Conservation (phyloP, 2,113 vertebrate genomes). For the Eidolon helvum region DNA sequence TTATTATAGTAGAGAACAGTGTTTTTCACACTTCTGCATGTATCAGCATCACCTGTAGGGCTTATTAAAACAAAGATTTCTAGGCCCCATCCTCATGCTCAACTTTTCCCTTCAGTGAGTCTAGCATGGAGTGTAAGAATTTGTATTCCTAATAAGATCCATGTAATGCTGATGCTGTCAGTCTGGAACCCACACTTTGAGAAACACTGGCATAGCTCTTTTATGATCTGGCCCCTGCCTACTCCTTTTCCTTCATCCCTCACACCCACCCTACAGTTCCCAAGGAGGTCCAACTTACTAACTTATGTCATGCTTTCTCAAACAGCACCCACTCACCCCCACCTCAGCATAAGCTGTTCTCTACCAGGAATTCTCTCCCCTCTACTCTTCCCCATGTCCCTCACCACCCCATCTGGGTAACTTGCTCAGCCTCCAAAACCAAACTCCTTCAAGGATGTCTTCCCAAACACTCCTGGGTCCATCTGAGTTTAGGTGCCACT, state of each 20-base stretch:
- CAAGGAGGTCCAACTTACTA: not conserved
- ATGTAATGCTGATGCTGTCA: not conserved
- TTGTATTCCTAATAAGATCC: not conserved
- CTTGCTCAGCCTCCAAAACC: not conserved
- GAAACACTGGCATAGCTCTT: not conserved
- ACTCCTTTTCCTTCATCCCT: not conserved
- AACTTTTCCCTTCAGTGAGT: not conserved
- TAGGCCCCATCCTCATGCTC: not conserved
- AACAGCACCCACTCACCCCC: not conserved
- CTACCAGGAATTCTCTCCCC: not conserved
- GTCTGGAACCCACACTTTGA: not conserved
- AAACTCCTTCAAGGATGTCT: not conserved
- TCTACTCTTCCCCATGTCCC: too few relatives aligned
- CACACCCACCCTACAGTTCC: not conserved
- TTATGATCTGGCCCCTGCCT: not conserved
- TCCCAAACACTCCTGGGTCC: not conserved
- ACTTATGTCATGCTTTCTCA: not conserved
- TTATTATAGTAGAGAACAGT: not conserved
- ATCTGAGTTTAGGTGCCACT: not conserved
- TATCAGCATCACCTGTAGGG: not conserved
- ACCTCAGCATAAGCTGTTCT: not conserved
- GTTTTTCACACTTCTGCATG: not conserved
- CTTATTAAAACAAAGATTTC: not conserved
- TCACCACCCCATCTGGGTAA: not conserved
- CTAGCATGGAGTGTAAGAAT: not conserved